phyloP scores from a whole-genome alignment of 2,888 invertebrate species.

The Alcis repandata region DNA sequence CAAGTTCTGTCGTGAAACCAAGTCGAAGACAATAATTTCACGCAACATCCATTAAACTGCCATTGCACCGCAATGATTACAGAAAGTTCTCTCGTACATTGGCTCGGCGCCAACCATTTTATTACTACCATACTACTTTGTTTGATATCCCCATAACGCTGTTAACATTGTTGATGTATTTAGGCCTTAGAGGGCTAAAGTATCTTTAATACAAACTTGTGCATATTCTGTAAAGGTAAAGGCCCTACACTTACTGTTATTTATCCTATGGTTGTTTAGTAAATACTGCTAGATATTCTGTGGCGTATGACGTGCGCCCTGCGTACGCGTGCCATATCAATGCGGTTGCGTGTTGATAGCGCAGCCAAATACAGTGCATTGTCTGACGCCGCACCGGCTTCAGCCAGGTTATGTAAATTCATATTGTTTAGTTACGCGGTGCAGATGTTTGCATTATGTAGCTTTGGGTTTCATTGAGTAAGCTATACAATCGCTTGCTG shows the following conservation, averaged over 20 bases:
- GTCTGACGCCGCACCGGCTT: slow-evolving; percentile 23
- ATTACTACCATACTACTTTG: background rate
- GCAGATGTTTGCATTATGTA: background rate
- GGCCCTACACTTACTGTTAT: background rate
- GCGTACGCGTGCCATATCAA: slow-evolving; percentile 22
- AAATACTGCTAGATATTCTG: background rate
- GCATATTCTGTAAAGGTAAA: background rate
- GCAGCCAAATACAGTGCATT: slow-evolving; percentile 25
- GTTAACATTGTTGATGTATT: background rate
- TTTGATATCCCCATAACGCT: background rate
- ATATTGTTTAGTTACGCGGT: slow-evolving; percentile 16
- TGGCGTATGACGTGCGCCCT: slow-evolving; percentile 4
- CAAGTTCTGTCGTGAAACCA: slow-evolving; percentile 11
- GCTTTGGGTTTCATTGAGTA: slow-evolving; percentile 15
- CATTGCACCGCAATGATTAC: slow-evolving; percentile 13
- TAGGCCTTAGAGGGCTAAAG: slow-evolving; percentile 2
- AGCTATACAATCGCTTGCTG: background rate
- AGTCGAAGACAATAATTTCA: slow-evolving; percentile 7
- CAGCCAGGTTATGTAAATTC: slow-evolving; percentile 15
- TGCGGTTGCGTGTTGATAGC: slow-evolving; percentile 11
- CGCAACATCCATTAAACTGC: slow-evolving; percentile 16
- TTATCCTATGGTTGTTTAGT: background rate
- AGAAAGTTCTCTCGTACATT: slow-evolving; percentile 17
- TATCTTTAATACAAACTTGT: slow-evolving; percentile 1
- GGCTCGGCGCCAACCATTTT: slow-evolving; percentile 25